Evolutionary conservation across 2,888 invertebrate genomes (phyloP), one percentile per base, ranked within the genome.

Genomic region (Aradus depressus): DNA sequence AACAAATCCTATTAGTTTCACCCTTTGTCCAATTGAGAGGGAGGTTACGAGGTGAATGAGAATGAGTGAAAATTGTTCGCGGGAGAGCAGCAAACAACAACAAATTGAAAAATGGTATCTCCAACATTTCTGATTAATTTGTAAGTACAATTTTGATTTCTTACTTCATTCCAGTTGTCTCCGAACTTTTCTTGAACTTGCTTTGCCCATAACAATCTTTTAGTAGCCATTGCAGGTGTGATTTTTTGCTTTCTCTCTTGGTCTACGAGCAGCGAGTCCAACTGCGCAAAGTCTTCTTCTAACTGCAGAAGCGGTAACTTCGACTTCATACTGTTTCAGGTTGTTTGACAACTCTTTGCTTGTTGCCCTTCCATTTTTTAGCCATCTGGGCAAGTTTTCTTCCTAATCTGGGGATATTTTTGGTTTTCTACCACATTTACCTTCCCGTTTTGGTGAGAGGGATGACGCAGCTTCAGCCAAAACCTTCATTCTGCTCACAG

Each of bases 161-260:
- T 21, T 8, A 38, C 38, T 22, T 38, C 22, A 12, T 12, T 38
- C 3, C 38, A 38, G 38, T 38, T 38, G 38, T 38, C 16, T 12
- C 22, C 10, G 22, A 38, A 38, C 38, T 38, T 38, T 22, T 38
- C 6, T 38, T 38, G 44, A 19, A 51, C 32, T 18, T 23, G 38
- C 35, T 44, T 50, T 12, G 50, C 43, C 44, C 51, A 51, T 32
- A 34, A 26, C 18, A 44, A 26, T 32, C 44, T 14, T 35, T 51
- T 51, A 19, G 34, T 51, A 26, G 44, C 51, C 51, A 51, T 51
- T 21, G 51, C 12, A n/a, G 51, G 51, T 6, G 51, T 51, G 19
- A 51, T 37, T 21, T 51, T 51, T n/a, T n/a, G 32, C 41, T 23
- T 50, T 50, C 44, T 50, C 43, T 23, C 43, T 32, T 21, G 50